Conservation (phyloP, 30 jellyfish, hydroid and myxozoan genomes). For the Hydractinia symbiolongicarpus region DNA sequence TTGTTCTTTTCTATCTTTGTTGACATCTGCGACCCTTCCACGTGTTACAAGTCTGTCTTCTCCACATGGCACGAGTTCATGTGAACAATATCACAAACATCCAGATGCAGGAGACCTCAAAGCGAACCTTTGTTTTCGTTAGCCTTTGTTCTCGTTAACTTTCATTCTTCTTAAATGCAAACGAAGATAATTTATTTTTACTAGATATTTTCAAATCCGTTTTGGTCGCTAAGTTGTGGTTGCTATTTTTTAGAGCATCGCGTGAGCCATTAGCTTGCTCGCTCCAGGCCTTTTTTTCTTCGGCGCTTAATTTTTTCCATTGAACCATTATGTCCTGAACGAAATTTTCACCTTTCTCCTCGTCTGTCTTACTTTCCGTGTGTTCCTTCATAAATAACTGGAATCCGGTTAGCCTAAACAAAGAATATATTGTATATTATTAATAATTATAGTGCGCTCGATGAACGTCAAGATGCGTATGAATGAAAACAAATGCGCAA, state of each 20-base stretch:
- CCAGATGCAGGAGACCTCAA: no score
- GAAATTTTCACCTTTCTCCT: constrained; percentile 16
- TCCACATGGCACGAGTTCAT: no score
- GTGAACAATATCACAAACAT: no score
- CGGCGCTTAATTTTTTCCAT: constrained; percentile 60
- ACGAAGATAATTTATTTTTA: constrained; percentile 10
- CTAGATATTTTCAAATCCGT: not conserved
- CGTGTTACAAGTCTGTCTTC: no score
- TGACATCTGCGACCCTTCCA: no score
- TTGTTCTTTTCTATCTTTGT: no score
- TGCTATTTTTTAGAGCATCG: not conserved
- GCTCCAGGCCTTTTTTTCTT: constrained; percentile 81
- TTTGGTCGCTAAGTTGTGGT: not conserved
- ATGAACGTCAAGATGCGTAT: no score
- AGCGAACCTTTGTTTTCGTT: not conserved
- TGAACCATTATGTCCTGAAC: constrained; percentile 18
- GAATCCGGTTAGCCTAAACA: constrained; percentile 71
- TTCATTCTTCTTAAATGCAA: constrained; percentile 3
- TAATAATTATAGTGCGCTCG: no score
- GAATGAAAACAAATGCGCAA: no score
- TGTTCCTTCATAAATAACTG: constrained; percentile 43
- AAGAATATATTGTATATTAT: no score
- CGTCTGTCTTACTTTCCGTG: constrained; percentile 31
- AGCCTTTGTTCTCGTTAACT: not conserved
- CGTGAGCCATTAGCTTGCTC: constrained; percentile 35